phyloP scores from a whole-genome alignment of 1,140 invertebrate species.

The Subanguina moxae region DNA sequence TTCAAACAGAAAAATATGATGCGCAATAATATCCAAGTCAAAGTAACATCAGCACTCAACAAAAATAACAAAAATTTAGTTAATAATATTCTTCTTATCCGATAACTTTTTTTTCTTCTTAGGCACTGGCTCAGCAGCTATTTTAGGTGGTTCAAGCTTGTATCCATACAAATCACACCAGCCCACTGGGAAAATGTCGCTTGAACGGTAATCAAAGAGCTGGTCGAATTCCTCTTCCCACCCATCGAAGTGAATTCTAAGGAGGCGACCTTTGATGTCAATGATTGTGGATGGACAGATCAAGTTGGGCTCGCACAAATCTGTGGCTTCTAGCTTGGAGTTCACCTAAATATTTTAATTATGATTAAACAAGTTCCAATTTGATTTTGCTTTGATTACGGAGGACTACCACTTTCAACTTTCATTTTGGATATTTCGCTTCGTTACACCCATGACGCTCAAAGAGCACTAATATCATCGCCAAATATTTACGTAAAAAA shows the following conservation, averaged over 20 bases:
- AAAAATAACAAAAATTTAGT: no score
- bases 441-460: no score
- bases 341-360: conserved; percentile 18
- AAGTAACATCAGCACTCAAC: no score
- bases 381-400: no score
- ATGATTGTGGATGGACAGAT: conserved; percentile 25
- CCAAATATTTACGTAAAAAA: not conserved
- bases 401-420: no score
- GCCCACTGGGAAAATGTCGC: conserved; percentile 32
- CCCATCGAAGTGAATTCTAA: conserved; percentile 32
- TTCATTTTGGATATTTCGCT: no score
- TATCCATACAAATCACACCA: conserved; percentile 38
- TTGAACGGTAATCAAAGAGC: conserved; percentile 35
- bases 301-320: conserved; percentile 29
- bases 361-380: no score
- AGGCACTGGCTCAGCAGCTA: not conserved
- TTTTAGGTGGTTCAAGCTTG: conserved; percentile 9
- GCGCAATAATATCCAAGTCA: no score
- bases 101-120: conserved; percentile 2
- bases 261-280: conserved; percentile 23
- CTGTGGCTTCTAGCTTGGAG: conserved; percentile 26
- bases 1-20: no score
- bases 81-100: no score
- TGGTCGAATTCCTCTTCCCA: conserved; percentile 28
- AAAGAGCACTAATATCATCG: not conserved